A percentile compares a stretch with the other conserved stretches of the same genome.
Evolutionary conservation across 2,113 vertebrate genomes (phyloP).

Genomic region (Percopsis transmontana): DNA sequence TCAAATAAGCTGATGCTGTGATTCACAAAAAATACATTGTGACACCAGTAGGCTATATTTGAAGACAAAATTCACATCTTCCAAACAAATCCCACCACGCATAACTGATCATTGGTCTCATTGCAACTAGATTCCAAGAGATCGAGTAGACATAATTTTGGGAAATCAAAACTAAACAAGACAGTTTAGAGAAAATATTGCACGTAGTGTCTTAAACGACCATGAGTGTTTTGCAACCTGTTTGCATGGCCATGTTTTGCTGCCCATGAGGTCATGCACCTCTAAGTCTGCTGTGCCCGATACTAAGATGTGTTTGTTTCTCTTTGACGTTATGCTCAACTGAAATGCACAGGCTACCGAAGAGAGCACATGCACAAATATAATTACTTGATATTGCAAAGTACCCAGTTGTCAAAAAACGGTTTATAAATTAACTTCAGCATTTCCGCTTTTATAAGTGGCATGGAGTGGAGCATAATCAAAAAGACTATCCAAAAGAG

Average conservation of each 20-base stretch:
- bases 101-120: background rate
- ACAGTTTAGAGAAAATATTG: background rate
- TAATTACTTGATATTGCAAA: constrained; percentile 3
- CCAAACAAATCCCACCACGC: background rate
- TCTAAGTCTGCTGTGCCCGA: constrained; percentile 18
- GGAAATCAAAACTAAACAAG: background rate
- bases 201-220: background rate
- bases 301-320: constrained; percentile 10
- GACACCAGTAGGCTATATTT: background rate
- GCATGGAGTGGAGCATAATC: background rate
- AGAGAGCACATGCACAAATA: constrained; percentile 1
- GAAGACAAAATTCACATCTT: too few species aligned
- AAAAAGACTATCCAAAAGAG: background rate
- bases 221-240: constrained; percentile 20
- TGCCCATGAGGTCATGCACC: constrained; percentile 12
- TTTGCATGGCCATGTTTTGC: constrained; percentile 62
- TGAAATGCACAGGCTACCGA: constrained; percentile 11
- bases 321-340: constrained; percentile 1
- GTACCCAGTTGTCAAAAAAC: background rate
- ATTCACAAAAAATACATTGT: too few species aligned
- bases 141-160: background rate
- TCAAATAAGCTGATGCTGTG: background rate
- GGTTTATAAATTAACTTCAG: background rate
- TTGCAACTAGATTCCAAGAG: background rate
- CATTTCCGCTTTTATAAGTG: background rate